Evolutionary conservation across 2,113 vertebrate species (phyloP).

Genomic region (Micromys minutus): DNA sequence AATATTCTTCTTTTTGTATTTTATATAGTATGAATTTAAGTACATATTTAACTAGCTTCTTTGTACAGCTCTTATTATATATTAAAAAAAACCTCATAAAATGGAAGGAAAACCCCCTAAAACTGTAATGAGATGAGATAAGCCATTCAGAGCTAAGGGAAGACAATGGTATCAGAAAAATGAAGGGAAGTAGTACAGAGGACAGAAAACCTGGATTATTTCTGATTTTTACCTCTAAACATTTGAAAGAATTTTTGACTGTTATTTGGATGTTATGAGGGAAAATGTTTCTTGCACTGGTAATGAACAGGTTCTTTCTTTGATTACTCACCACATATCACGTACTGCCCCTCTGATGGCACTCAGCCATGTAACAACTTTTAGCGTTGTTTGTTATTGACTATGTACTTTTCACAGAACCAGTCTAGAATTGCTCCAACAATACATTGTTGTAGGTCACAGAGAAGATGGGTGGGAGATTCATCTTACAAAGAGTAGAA

Average conservation of each 20-base stretch:
- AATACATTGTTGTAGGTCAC: neutral
- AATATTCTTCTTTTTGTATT: neutral
- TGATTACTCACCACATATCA: neutral
- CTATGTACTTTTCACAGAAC: neutral
- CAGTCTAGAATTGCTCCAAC: neutral
- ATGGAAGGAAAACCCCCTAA: neutral
- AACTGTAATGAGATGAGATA: conserved; percentile 16
- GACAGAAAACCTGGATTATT: neutral
- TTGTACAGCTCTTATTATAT: neutral
- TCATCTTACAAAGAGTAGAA: neutral
- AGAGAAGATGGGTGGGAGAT: neutral
- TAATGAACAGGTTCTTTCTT: neutral
- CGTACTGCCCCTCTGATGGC: rapidly evolving
- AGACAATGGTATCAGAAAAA: neutral
- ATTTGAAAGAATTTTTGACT: neutral
- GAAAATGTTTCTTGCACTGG: neutral
- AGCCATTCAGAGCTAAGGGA: neutral
- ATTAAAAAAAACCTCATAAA: neutral
- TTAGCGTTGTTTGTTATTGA: neutral
- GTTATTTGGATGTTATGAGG: neutral
- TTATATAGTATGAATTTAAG: neutral
- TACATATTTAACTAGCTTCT: conserved; percentile 6
- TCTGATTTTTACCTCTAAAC: conserved; percentile 23
- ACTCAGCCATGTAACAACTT: neutral
- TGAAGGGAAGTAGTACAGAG: neutral